Evolutionary conservation across 2,888 invertebrate species (phyloP).

Genomic region (Hypomecis atomaria): DNA sequence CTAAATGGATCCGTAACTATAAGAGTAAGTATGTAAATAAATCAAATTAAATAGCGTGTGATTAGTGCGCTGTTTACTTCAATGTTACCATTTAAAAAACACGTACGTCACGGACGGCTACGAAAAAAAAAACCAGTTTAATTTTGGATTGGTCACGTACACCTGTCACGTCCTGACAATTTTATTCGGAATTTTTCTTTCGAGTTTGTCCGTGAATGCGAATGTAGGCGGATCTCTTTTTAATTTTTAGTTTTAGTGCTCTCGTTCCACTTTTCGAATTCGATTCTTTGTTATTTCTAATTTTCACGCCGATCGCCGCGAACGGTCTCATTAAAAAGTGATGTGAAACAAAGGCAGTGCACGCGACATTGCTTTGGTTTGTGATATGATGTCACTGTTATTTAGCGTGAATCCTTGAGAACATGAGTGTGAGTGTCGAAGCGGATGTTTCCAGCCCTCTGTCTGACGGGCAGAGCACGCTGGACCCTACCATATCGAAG

Average conservation of each 20-base stretch:
- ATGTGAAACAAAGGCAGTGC: slow-evolving; percentile 57
- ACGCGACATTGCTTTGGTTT: slow-evolving; percentile 36
- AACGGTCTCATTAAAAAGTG: slow-evolving; percentile 52
- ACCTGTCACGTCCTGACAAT: slow-evolving; percentile 59
- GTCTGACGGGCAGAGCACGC: slow-evolving; percentile 71
- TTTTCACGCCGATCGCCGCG: slow-evolving; percentile 44
- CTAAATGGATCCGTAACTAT: no score
- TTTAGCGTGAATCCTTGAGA: slow-evolving; percentile 75
- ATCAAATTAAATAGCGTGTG: no score
- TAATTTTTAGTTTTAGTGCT: slow-evolving; percentile 67
- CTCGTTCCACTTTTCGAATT: slow-evolving; percentile 81
- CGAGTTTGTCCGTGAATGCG: slow-evolving; percentile 61
- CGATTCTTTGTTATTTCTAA: slow-evolving; percentile 64
- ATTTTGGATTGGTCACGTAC: slow-evolving; percentile 61
- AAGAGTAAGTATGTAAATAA: no score
- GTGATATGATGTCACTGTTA: slow-evolving; percentile 79
- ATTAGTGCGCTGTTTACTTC: neutral
- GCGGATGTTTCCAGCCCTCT: slow-evolving; percentile 75
- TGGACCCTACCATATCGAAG: slow-evolving; percentile 64
- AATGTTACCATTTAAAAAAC: slow-evolving; percentile 45
- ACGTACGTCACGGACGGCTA: slow-evolving; percentile 1
- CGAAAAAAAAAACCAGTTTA: slow-evolving; percentile 51
- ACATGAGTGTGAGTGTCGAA: slow-evolving; percentile 80
- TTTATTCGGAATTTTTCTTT: slow-evolving; percentile 45
- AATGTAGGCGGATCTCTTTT: slow-evolving; percentile 72